A percentile compares a stretch with the other conserved stretches of the same genome.
Evolutionary conservation across 2,113 vertebrate genomes (phyloP).

Genomic region (Chrysemys picta): DNA sequence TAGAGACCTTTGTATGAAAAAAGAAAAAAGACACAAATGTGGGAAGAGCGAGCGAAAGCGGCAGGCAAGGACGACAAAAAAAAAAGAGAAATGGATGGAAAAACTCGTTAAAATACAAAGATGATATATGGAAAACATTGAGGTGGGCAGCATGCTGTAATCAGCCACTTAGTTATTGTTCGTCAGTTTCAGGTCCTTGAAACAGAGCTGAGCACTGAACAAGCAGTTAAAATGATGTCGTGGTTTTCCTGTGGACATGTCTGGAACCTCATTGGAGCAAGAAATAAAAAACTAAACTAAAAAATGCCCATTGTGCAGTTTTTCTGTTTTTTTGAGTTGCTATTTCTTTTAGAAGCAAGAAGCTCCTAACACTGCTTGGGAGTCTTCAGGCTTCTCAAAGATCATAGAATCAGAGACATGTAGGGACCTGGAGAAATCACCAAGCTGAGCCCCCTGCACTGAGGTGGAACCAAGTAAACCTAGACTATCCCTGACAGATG

Average conservation of each 20-base stretch:
- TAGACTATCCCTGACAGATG: not conserved
- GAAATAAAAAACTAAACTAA: not conserved
- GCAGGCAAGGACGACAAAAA: not conserved
- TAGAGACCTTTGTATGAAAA: not conserved
- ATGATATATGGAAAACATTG: slow-evolving; percentile 50
- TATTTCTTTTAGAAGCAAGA: slow-evolving; percentile 4
- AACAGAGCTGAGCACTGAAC: slow-evolving; percentile 34
- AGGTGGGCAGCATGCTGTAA: slow-evolving; percentile 34
- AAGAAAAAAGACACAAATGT: not conserved
- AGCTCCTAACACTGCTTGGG: slow-evolving; percentile 47
- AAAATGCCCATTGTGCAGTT: too few species aligned
- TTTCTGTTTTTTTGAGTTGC: not conserved
- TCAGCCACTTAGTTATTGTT: slow-evolving; percentile 54
- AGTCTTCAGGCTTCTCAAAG: slow-evolving; percentile 13
- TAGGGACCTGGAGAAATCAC: too few species aligned
- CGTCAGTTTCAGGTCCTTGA: slow-evolving; percentile 48
- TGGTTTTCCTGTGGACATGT: slow-evolving; percentile 59
- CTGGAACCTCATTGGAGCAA: slow-evolving; percentile 60
- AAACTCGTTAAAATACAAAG: slow-evolving; percentile 30
- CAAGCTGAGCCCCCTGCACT: too few species aligned
- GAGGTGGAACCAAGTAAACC: not conserved
- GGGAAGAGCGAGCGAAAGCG: not conserved
- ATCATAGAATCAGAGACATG: not conserved
- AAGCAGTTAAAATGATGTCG: slow-evolving; percentile 31
- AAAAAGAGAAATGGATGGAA: slow-evolving; percentile 59